Conservation (phyloP, 2,888 invertebrate species). For the Zaprionus lineosus region DNA sequence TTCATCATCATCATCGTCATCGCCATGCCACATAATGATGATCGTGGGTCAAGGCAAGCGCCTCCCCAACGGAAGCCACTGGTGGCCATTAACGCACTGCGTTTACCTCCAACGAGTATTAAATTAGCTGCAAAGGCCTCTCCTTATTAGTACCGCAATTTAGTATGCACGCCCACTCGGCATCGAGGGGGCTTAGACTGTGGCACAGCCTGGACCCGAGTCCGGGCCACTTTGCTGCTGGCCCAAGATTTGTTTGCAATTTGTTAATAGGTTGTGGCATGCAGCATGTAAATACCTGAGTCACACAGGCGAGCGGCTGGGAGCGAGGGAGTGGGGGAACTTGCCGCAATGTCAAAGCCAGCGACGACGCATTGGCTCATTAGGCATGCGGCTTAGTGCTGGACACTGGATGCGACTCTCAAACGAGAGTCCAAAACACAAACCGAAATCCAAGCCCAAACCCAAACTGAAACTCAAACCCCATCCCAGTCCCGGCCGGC, state of each 20-base stretch:
- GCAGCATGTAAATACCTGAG: conserved; percentile 70
- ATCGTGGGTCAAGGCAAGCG: conserved; percentile 67
- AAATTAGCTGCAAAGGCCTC: conserved; percentile 56
- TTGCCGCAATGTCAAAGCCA: background rate
- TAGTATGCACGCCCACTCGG: conserved; percentile 71
- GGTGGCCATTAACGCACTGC: conserved; percentile 68
- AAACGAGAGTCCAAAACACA: too few relatives aligned
- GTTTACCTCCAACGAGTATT: conserved; percentile 50
- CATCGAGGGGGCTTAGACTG: background rate
- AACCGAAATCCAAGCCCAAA: too few relatives aligned
- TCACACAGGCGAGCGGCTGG: background rate
- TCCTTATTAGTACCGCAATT: conserved; percentile 71
- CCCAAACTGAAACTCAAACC: too few relatives aligned
- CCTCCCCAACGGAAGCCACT: conserved; percentile 37
- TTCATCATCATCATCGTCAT: conserved; percentile 14
- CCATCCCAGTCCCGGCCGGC: too few relatives aligned
- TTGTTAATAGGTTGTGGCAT: conserved; percentile 76
- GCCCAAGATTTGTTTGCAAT: conserved; percentile 73
- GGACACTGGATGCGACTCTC: too few relatives aligned
- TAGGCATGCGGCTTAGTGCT: conserved; percentile 51
- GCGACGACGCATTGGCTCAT: conserved; percentile 46
- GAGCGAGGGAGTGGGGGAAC: conserved; percentile 2
- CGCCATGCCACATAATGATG: too few relatives aligned
- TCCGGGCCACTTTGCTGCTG: conserved; percentile 53
- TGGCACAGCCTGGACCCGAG: conserved; percentile 29